A percentile compares a stretch with the other conserved stretches of the same genome.
phyloP scores from a whole-genome alignment of 2,888 invertebrate genomes.

The Pimpla rufipes region DNA sequence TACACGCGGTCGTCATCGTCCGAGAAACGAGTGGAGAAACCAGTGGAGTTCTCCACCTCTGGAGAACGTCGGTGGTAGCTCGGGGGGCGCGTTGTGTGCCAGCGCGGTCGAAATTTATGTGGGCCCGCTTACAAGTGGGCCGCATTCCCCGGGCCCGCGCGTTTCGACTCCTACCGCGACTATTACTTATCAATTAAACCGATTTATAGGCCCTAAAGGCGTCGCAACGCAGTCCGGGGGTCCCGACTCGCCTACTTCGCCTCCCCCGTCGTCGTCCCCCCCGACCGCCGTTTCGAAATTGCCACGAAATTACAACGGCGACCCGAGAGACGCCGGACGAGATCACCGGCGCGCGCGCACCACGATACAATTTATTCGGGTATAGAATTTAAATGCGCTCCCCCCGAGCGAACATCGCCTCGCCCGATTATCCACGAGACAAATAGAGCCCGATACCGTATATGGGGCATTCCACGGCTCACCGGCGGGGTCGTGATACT shows the following conservation, averaged over 20 bases:
- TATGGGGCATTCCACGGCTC: no score
- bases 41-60: neutral
- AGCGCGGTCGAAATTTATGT: slow-evolving; percentile 64
- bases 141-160: slow-evolving; percentile 65
- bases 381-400: slow-evolving; percentile 42
- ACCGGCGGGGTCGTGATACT: no score
- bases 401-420: slow-evolving; percentile 51
- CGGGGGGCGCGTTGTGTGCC: slow-evolving; percentile 43
- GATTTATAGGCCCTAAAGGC: slow-evolving; percentile 71
- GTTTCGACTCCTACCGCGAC: slow-evolving; percentile 66
- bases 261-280: no score
- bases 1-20: slow-evolving; percentile 26
- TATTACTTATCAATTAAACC: slow-evolving; percentile 73
- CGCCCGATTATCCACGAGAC: slow-evolving; percentile 27
- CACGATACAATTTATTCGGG: slow-evolving; percentile 44
- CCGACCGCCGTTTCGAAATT: slow-evolving; percentile 19
- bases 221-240: slow-evolving; percentile 62
- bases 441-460: slow-evolving; percentile 45
- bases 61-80: slow-evolving; percentile 38
- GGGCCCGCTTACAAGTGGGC: slow-evolving; percentile 67
- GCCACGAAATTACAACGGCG: slow-evolving; percentile 50
- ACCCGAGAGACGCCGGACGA: slow-evolving; percentile 3
- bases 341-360: slow-evolving; percentile 21
- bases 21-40: no score
- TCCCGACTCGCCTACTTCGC: slow-evolving; percentile 43